Evolutionary conservation across 2,888 invertebrate genomes (phyloP), one percentile per base, ranked within the genome.

Genomic region (Ormyrus pomaceus): DNA sequence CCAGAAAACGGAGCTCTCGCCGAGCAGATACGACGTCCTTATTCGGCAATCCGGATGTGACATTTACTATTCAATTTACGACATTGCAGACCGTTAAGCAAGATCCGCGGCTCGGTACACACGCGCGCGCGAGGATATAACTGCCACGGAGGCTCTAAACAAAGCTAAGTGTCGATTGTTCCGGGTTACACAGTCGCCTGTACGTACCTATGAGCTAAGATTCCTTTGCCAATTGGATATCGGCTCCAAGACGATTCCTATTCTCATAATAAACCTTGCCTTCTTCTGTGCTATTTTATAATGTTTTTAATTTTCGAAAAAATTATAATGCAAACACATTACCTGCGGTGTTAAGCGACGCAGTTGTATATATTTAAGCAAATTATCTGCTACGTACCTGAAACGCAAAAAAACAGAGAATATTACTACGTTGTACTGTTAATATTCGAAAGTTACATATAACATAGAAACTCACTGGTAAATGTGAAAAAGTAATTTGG

Each of bases 51-150:
- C 86, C 87, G 85, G 84, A 87, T 85, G 85, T 87, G 87, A 88
- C 88, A 86, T 88, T 89, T 87, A 87, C 87, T 87, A 87, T 88
- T 80, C 87, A 89, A 88, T 89, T 88, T 88, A 87, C 86, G 86
- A 87, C 84, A 86, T 86, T 85, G 85, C 85, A 84, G 85, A 82
- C 85, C 86, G 86, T 88, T 88, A 88, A 88, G 84, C 87, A 84
- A 84, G 83, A 86, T 85, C 85, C 83, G 82, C 81, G 19, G 19
- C 56, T 46, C 56, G 5, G 53, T n/a, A 53, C 5, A 61, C 48
- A 62, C 51, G 9, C n/a, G 70, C n/a, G 70, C 53, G 34, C 48
- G 46, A n/a, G 66, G 58, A 45, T 66, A 68, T 61, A 68, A 66
- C 66, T 66, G 73, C 46, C 64, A 9, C 45, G 55, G 55, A 64